Conservation (phyloP, 2,113 vertebrate species). For the Ranitomeya imitator region DNA sequence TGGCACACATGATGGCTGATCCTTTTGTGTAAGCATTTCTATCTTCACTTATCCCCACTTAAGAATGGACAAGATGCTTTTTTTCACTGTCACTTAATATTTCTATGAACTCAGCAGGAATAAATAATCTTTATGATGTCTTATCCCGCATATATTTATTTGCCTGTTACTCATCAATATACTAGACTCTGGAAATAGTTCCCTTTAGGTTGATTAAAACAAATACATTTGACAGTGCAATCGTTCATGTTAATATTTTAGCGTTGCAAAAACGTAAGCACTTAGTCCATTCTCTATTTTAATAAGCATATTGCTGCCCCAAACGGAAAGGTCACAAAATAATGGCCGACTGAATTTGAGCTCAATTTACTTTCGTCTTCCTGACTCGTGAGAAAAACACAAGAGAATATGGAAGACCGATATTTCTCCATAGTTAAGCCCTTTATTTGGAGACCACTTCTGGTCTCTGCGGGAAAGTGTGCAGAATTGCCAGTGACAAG, state of each 20-base stretch:
- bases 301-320: not conserved
- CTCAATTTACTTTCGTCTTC: slow-evolving; percentile 17
- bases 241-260: slow-evolving; percentile 17
- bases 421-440: slow-evolving; percentile 24
- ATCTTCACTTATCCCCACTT: slow-evolving; percentile 51
- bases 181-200: not conserved
- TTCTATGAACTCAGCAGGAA: slow-evolving; percentile 33
- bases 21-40: slow-evolving; percentile 47
- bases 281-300: slow-evolving; percentile 15
- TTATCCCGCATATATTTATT: slow-evolving; percentile 13
- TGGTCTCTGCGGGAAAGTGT: slow-evolving; percentile 10
- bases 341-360: not conserved
- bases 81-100: slow-evolving; percentile 38
- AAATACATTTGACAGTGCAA: not conserved
- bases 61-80: slow-evolving; percentile 19
- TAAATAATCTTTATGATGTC: slow-evolving; percentile 49
- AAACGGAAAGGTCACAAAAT: not conserved
- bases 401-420: not conserved
- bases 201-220: slow-evolving; percentile 41
- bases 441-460: slow-evolving; percentile 14
- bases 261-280: slow-evolving; percentile 17
- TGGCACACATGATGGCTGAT: slow-evolving; percentile 40
- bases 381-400: slow-evolving; percentile 20
- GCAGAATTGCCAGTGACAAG: slow-evolving; percentile 44
- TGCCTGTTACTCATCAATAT: not conserved